Evolutionary conservation across 2,888 invertebrate genomes (phyloP), one percentile per base, ranked within the genome.

Genomic region (Norana najaformis): DNA sequence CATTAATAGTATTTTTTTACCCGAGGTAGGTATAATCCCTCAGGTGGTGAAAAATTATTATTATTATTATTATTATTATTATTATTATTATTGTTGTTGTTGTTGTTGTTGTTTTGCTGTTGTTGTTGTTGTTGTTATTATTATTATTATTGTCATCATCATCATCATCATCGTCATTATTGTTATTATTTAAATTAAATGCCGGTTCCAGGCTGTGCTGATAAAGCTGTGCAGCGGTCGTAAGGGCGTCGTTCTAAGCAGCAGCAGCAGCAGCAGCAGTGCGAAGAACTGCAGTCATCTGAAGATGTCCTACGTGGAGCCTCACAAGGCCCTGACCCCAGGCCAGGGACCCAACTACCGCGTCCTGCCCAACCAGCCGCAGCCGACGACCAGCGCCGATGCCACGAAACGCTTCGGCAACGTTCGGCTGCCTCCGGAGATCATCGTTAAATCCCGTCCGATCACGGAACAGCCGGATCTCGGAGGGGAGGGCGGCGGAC

Each of bases 391-490:
- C 85, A 37, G 36, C 85, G 85, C 30, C 13, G 30, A 5, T 1
- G n/a, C 83, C 30, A 36, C 85, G 8, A 85, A 37, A 37, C 85
- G 85, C 30, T 85, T 85, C 85, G 85, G n/a, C 36, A 85, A 36
- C 85, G 85, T 85, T 85, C 85, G 85, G 85, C 20, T 85, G 85
- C 85, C 85, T 85, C 85, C 85, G 85, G 85, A 85, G 35, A 85
- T 85, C 8, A 85, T 85, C 85, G 85, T 85, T 6, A 85, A 85
- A 37, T n/a, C 36, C 36, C 85, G 85, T 37, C 85, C 85, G 85
- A 35, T 37, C 36, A 35, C 37, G 36, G 85, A 85, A 23, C 85
- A 35, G 37, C 37, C 37, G 35, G 36, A 35, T 0, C 36, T 36
- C 8, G 85, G 36, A 16, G 85, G 85, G 36, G 85, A 85, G 37